These are phyloP conservation scores for Stenodera caucasica DNA, from an alignment of 2,888 invertebrate genomes.

Conservation along the genomic window DNA sequence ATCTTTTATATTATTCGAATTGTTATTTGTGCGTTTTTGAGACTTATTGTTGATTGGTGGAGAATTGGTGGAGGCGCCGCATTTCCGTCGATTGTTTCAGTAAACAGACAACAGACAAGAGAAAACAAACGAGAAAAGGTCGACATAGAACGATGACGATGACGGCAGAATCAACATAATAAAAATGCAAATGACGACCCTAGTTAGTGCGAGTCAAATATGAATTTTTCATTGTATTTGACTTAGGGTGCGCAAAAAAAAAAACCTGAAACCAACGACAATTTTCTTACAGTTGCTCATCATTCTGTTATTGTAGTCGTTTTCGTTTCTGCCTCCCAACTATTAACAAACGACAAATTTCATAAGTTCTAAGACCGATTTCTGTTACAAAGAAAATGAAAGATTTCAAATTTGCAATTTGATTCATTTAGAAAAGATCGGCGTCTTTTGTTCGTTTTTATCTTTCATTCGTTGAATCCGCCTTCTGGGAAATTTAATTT, in stretches of 20 bases:
- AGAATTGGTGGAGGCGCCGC: constrained; percentile 13
- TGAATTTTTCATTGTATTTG: constrained; percentile 43
- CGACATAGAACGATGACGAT: constrained; percentile 27
- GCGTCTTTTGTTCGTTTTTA: constrained; percentile 10
- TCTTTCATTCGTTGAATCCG: constrained; percentile 22
- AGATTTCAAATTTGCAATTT: constrained; percentile 31
- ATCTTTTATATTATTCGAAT: too few species aligned
- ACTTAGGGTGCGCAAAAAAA: constrained; percentile 26
- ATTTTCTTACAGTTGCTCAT: not conserved
- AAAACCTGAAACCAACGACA: constrained; percentile 21
- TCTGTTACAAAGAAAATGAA: constrained; percentile 33
- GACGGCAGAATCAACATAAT: constrained; percentile 35
- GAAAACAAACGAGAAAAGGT: constrained; percentile 45
- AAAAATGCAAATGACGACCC: constrained; percentile 44
- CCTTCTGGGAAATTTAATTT: constrained; percentile 29
- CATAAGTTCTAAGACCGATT: constrained; percentile 26
- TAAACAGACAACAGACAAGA: constrained; percentile 43
- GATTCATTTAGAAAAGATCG: constrained; percentile 28
- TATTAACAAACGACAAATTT: constrained; percentile 18
- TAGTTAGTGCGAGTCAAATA: constrained; percentile 43
- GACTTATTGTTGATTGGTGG: not conserved
- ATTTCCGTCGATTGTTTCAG: constrained; percentile 41
- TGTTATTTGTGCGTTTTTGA: too few species aligned
- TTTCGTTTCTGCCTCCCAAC: not conserved
- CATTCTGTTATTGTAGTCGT: not conserved